Percentiles rank a stretch among this genome's conserved stretches.
Conservation (phyloP, 2,113 vertebrate species). For the Macheiramphus alcinus region DNA sequence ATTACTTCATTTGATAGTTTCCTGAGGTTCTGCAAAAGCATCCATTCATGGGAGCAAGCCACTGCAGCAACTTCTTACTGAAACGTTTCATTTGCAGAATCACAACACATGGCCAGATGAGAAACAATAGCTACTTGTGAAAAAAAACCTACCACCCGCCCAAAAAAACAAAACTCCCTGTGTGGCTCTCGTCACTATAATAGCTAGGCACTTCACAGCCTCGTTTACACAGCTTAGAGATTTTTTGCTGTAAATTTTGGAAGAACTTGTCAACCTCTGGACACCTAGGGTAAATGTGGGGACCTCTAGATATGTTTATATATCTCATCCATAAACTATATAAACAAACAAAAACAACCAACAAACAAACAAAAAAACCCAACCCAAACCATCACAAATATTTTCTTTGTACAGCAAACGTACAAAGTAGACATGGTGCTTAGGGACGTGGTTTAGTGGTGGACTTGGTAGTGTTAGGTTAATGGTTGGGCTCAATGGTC, state of each 20-base stretch:
- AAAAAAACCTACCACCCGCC: not conserved
- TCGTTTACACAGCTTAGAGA: not conserved
- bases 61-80: not conserved
- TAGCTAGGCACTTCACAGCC: not conserved
- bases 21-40: not conserved
- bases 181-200: not conserved
- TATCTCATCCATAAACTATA: not conserved
- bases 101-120: not conserved
- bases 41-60: not conserved
- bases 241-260: not conserved
- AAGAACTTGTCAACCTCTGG: not conserved
- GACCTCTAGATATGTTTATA: not conserved
- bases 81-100: not conserved
- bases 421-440: not conserved
- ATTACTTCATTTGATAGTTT: not conserved
- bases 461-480: not conserved
- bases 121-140: not conserved
- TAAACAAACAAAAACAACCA: not conserved
- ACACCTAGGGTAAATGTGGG: not conserved
- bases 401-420: not conserved
- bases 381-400: not conserved
- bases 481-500: not conserved
- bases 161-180: no score
- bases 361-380: no score
- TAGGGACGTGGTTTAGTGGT: not conserved